phyloP scores from a whole-genome alignment of 2,797 vertebrate genomes.

The Micrastur ruficollis region DNA sequence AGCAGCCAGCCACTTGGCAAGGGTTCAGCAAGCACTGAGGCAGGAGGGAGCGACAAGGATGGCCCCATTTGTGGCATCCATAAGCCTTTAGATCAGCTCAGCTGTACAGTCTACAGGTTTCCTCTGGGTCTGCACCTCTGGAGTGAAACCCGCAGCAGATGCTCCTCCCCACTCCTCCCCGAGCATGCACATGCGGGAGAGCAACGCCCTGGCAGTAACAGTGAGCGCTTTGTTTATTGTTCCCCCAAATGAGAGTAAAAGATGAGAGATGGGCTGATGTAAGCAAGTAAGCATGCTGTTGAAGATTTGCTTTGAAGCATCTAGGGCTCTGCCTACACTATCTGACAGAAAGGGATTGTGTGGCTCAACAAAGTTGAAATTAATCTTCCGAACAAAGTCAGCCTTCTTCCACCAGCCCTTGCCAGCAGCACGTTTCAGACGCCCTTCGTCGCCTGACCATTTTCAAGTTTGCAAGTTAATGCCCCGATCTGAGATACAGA shows the following conservation, averaged over 20 bases:
- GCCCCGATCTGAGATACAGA: neutral
- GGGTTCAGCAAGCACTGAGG: neutral
- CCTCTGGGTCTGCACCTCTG: neutral
- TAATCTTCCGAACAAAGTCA: conserved; percentile 73
- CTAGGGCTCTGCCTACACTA: conserved; percentile 64
- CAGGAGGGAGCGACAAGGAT: neutral
- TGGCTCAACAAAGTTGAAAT: conserved; percentile 71
- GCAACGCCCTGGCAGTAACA: conserved; percentile 33
- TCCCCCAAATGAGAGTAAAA: conserved; percentile 55
- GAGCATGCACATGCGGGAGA: accelerated
- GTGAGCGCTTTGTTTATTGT: conserved; percentile 78
- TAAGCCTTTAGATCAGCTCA: neutral
- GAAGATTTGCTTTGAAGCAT: conserved; percentile 73
- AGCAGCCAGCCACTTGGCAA: neutral
- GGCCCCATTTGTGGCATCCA: neutral
- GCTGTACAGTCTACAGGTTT: neutral
- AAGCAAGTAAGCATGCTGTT: conserved; percentile 72
- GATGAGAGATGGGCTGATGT: conserved; percentile 70
- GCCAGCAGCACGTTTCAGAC: neutral
- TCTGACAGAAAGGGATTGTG: conserved; percentile 76
- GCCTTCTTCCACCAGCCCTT: conserved; percentile 64
- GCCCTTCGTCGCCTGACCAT: conserved; percentile 7
- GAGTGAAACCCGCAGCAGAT: neutral
- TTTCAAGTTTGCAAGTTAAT: conserved; percentile 3
- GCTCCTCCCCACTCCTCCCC: neutral